phyloP scores from a whole-genome alignment of 2,797 vertebrate genomes.

The Urosaurus nigricauda region DNA sequence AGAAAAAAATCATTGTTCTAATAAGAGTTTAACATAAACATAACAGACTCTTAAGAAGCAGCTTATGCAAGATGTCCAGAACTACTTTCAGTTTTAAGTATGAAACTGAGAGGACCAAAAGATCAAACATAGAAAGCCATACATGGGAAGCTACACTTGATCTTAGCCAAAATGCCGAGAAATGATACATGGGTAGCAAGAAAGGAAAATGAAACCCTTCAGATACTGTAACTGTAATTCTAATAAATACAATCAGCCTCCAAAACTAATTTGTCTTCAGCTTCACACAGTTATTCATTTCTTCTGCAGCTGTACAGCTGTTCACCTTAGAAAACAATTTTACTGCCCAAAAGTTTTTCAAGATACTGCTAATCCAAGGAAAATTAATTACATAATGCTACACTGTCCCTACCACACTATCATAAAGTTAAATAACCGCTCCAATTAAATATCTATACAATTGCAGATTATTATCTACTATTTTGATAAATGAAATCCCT shows the following conservation, averaged over 20 bases:
- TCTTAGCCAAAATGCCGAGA: no score
- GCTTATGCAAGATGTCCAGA: background rate
- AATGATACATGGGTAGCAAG: background rate
- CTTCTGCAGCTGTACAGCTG: constrained; percentile 17
- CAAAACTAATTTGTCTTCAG: constrained; percentile 32
- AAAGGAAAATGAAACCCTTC: background rate
- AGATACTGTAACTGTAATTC: background rate
- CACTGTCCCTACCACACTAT: constrained; percentile 16
- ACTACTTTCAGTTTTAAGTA: background rate
- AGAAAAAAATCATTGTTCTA: background rate
- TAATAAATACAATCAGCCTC: constrained; percentile 34
- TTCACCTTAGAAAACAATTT: constrained; percentile 37
- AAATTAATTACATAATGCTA: constrained; percentile 13
- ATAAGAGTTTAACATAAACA: background rate
- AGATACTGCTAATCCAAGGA: constrained; percentile 34
- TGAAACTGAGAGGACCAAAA: background rate
- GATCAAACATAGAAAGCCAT: background rate
- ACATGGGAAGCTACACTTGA: background rate
- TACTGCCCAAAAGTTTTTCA: background rate
- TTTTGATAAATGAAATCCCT: constrained; percentile 40
- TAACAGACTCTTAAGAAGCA: background rate
- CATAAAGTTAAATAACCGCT: constrained; percentile 39
- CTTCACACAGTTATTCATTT: constrained; percentile 23
- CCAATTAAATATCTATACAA: constrained; percentile 33
- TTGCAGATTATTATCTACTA: constrained; percentile 41